These are phyloP conservation scores for Diadema setosum DNA, from an alignment of 35 echinoderm and acorn worm genomes.

Conservation along the genomic window DNA sequence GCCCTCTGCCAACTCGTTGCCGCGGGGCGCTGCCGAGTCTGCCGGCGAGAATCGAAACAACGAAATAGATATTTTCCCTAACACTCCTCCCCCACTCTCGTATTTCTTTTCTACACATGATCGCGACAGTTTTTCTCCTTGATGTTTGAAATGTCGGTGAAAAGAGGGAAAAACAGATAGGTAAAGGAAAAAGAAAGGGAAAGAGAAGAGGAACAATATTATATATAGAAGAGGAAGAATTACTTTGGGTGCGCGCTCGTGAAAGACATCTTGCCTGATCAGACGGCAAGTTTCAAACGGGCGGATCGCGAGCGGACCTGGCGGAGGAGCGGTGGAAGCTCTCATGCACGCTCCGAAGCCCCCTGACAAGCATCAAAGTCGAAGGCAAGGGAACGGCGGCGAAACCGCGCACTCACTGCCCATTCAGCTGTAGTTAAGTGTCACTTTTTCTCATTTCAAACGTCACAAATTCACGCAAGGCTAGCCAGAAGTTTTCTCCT, in stretches of 20 bases:
- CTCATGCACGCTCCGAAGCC: too few relatives aligned
- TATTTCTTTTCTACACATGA: slow-evolving; percentile 1
- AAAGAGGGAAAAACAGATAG: neutral
- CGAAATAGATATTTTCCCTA: slow-evolving; percentile 8
- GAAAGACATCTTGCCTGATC: too few relatives aligned
- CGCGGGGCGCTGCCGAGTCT: slow-evolving; percentile 4
- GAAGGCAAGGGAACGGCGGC: neutral
- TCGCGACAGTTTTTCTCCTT: neutral
- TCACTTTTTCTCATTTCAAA: slow-evolving; percentile 34
- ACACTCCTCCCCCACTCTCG: neutral
- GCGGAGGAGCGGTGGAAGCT: too few relatives aligned
- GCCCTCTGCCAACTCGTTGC: neutral
- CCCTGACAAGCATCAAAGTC: too few relatives aligned
- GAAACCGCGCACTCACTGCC: neutral
- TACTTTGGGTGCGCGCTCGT: too few relatives aligned
- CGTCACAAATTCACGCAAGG: slow-evolving; percentile 22
- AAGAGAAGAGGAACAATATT: neutral
- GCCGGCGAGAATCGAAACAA: neutral
- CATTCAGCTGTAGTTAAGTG: slow-evolving; percentile 15
- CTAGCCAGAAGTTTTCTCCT: neutral
- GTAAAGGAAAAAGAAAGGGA: neutral
- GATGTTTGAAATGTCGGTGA: neutral
- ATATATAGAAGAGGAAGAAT: too few relatives aligned
- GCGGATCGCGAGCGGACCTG: neutral
- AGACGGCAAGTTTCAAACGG: neutral